These are phyloP conservation scores for Mormyrops attenuatus DNA, from an alignment of 2,797 vertebrate species.

Conservation along the genomic window DNA sequence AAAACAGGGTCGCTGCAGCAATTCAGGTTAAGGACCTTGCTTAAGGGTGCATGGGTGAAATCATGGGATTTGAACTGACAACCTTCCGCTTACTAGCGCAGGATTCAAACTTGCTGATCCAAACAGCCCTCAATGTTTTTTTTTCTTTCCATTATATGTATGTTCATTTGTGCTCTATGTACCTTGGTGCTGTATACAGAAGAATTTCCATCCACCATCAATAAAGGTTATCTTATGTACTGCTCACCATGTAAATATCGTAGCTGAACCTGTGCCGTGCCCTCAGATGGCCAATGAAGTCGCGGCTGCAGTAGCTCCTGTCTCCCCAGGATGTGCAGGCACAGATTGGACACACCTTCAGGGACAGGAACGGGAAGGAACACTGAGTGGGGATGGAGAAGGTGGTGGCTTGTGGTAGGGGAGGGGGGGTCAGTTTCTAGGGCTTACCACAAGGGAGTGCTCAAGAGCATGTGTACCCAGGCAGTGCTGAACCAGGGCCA, in stretches of 20 bases:
- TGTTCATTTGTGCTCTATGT: neutral
- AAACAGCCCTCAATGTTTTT: neutral
- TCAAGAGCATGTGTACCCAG: slow-evolving; percentile 60
- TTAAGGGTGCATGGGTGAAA: neutral
- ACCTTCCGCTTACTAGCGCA: neutral
- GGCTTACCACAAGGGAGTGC: slow-evolving; percentile 63
- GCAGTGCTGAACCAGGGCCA: slow-evolving; percentile 64
- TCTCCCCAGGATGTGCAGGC: slow-evolving; percentile 68
- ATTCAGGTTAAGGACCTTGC: neutral
- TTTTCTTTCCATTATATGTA: neutral
- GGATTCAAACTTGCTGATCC: neutral
- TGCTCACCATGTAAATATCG: slow-evolving; percentile 67
- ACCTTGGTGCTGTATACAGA: neutral
- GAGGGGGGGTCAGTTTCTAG: neutral
- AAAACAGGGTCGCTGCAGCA: neutral
- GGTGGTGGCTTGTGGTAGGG: neutral
- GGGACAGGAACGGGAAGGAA: neutral
- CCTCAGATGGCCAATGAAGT: slow-evolving; percentile 68
- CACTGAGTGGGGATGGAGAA: neutral
- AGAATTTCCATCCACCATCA: neutral
- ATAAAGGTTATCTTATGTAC: neutral
- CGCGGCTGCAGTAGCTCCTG: slow-evolving; percentile 63
- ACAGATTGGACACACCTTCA: slow-evolving; percentile 70
- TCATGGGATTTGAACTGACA: neutral
- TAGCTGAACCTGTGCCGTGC: slow-evolving; percentile 68